Conservation (phyloP, 1,140 invertebrate species). For the Thaumatotibia leucotreta region DNA sequence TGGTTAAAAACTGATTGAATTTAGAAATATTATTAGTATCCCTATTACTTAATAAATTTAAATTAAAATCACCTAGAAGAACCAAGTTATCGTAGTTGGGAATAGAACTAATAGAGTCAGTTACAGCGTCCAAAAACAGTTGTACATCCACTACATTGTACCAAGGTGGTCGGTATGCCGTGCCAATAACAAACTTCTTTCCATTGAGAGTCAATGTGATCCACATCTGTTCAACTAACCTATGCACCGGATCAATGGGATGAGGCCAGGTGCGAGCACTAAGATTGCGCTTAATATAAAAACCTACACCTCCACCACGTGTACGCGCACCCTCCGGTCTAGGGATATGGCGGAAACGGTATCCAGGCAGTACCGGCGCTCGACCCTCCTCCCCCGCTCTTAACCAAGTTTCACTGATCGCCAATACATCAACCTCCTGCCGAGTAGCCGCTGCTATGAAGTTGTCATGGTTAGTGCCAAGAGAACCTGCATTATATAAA, state of each 20-base stretch:
- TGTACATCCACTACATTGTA: slow-evolving; percentile 13
- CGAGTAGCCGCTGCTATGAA: not conserved
- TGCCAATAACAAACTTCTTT: slow-evolving; percentile 15
- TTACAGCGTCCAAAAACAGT: slow-evolving; percentile 21
- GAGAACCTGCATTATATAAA: not conserved
- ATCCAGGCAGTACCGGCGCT: not conserved
- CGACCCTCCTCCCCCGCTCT: not conserved
- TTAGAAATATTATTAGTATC: not conserved
- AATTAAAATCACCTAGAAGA: slow-evolving; percentile 22
- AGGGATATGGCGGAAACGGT: no score
- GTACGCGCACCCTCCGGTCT: no score
- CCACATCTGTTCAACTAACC: slow-evolving; percentile 26
- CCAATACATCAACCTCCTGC: not conserved
- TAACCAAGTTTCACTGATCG: no score
- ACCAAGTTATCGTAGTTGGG: slow-evolving; percentile 15
- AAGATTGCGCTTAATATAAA: no score
- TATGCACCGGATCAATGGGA: not conserved
- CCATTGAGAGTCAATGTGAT: slow-evolving; percentile 10
- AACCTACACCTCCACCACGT: no score
- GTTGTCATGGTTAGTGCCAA: not conserved
- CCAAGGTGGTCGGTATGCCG: slow-evolving; percentile 22
- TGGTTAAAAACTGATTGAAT: slow-evolving; percentile 9
- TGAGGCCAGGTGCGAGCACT: slow-evolving; percentile 1
- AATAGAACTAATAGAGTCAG: slow-evolving; percentile 6
- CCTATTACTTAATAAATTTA: slow-evolving; percentile 8